Conservation (phyloP, 2,888 invertebrate genomes). For the Venustoraphidia nigricollis region DNA sequence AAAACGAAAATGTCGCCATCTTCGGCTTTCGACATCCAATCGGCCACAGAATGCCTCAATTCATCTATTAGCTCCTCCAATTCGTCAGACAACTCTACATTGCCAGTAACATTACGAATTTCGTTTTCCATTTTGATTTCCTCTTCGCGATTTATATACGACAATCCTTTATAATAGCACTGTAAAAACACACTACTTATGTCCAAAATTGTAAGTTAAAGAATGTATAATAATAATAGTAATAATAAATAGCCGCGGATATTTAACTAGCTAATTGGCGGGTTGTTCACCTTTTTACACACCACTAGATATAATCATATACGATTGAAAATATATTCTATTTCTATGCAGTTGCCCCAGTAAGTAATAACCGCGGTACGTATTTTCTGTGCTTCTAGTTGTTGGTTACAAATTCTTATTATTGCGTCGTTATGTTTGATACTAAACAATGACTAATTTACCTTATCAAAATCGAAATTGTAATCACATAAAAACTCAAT, state of each 20-base stretch:
- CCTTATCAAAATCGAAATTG: conserved; percentile 65
- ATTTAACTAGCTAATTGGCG: no score
- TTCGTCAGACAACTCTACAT: conserved; percentile 16
- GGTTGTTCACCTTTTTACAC: no score
- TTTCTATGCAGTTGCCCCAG: background rate
- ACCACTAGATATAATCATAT: no score
- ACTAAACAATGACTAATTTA: conserved; percentile 21
- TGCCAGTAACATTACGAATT: conserved; percentile 22
- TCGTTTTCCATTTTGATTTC: conserved; percentile 26
- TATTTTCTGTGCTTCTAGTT: background rate
- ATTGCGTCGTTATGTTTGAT: no score
- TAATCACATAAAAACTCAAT: conserved; percentile 44
- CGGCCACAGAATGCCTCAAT: conserved; percentile 19
- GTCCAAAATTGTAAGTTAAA: background rate
- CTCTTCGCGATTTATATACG: conserved; percentile 44
- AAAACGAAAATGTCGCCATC: conserved; percentile 18
- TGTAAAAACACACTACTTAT: conserved; percentile 28
- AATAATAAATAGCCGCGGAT: no score
- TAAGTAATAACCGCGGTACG: no score
- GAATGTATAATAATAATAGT: no score
- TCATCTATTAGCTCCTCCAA: conserved; percentile 26
- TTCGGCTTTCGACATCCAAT: conserved; percentile 23
- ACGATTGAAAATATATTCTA: background rate
- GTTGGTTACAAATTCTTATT: background rate
- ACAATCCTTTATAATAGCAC: conserved; percentile 51